phyloP scores from a whole-genome alignment of 2,113 vertebrate species.

The Labrus mixtus region DNA sequence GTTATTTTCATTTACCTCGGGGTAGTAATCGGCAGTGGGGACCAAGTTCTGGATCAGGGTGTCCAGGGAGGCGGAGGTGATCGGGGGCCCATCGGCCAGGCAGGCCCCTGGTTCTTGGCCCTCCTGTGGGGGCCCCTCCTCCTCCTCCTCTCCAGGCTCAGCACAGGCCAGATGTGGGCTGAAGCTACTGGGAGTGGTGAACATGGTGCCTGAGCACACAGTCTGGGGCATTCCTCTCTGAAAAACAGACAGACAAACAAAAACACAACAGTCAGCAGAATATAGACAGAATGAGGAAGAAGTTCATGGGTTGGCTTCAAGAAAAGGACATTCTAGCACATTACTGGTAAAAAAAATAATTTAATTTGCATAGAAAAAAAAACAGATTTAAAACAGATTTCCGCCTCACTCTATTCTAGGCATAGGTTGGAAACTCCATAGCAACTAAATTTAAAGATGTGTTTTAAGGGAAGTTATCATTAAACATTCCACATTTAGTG shows the following conservation, averaged over 20 bases:
- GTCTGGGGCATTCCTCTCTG: slow-evolving; percentile 92
- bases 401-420: too few relatives aligned
- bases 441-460: too few relatives aligned
- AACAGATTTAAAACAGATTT: too few relatives aligned
- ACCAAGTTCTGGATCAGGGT: slow-evolving; percentile 92
- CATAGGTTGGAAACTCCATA: too few relatives aligned
- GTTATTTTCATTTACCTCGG: slow-evolving; percentile 81
- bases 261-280: not conserved
- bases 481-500: too few relatives aligned
- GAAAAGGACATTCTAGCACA: not conserved
- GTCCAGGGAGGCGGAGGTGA: slow-evolving; percentile 92
- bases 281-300: slow-evolving; percentile 12
- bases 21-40: slow-evolving; percentile 93
- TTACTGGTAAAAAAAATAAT: not conserved
- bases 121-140: slow-evolving; percentile 86
- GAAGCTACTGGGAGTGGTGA: slow-evolving; percentile 88
- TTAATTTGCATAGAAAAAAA: too few relatives aligned
- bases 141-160: slow-evolving; percentile 80
- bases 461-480: too few relatives aligned
- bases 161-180: slow-evolving; percentile 86
- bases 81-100: slow-evolving; percentile 85
- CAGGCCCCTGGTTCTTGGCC: slow-evolving; percentile 83
- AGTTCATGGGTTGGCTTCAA: not conserved
- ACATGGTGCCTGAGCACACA: slow-evolving; percentile 88
- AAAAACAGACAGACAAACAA: slow-evolving; percentile 34